Evolutionary conservation across 2,113 vertebrate genomes (phyloP), one percentile per base, ranked within the genome.

Genomic region (Verasper variegatus): DNA sequence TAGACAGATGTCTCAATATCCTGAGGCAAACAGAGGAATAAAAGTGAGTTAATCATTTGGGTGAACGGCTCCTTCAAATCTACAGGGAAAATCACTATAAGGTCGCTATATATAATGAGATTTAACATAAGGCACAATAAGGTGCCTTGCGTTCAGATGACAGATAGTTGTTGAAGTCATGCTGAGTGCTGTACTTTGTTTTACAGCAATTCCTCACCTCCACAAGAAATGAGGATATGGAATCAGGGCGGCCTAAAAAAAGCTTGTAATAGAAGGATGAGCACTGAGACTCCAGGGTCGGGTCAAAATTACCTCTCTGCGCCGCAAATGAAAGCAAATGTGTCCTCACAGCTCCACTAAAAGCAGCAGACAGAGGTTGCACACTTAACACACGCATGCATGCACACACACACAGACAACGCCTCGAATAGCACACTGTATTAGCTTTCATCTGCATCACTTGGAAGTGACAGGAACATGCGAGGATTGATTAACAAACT

Each of bases 171-270:
- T 26, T 56, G 37, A 66, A 47, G 68, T 58, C 37, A 2, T 27
- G 73, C 61, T 74, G 70, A 72, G 74, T 47, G 60, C 23, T 57
- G 31, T 27, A n/a, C 73, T 78, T 40, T 78, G 62, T 68, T 58
- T 64, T 72, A 13, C 76, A 66, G 63, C 64, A 65, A 49, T 56
- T 42, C 24, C 56, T 73, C 47, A 5, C 56, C 70, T 63, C 51
- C 63, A 23, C 52, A 37, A 55, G 74, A 89, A 92, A 89, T 56
- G 77, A 90, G 90, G 88, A 86, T 88, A 68, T 75, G 72, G 85
- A 92, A 93, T 81, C 76, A 85, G 91, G 89, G 86, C 89, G 78
- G 65, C 56, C 82, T 86, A 84, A 85, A 91, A 87, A 88, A 54
- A 81, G 82, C 84, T 83, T 78, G 87, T 86, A 88, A 88, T 74